A percentile compares a stretch with the other conserved stretches of the same genome.
Conservation (phyloP, 2,888 invertebrate species). For the Xylota segnis region DNA sequence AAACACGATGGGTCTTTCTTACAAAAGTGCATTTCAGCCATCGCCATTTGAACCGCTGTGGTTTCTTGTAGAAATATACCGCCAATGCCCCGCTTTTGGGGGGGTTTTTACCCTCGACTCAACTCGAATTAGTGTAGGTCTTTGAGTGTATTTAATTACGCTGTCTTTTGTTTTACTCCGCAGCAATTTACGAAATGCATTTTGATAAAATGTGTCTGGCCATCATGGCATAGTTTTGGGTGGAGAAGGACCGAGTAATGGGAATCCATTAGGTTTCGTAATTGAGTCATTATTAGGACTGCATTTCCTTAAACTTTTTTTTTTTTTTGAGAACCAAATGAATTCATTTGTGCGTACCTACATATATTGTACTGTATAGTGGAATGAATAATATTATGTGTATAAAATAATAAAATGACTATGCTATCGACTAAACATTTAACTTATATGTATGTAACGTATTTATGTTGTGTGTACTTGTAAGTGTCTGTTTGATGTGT, state of each 20-base stretch:
- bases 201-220: constrained; percentile 52
- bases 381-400: not conserved
- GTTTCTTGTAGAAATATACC: constrained; percentile 1
- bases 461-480: constrained; percentile 36
- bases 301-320: constrained; percentile 20
- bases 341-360: constrained; percentile 28
- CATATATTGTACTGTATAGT: constrained; percentile 6
- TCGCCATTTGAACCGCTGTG: constrained; percentile 18
- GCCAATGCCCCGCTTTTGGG: not conserved
- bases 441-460: constrained; percentile 6
- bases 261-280: constrained; percentile 45
- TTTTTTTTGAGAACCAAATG: constrained; percentile 22
- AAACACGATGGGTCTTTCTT: constrained; percentile 24
- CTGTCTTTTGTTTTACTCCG: constrained; percentile 60
- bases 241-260: constrained; percentile 14
- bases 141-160: constrained; percentile 66
- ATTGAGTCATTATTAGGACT: constrained; percentile 46
- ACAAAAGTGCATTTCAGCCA: constrained; percentile 24
- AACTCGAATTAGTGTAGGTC: constrained; percentile 51
- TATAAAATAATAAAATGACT: not conserved
- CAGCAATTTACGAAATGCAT: constrained; percentile 60
- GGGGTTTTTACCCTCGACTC: constrained; percentile 32
- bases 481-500: constrained; percentile 13
- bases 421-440: not conserved
- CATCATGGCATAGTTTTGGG: constrained; percentile 1